Evolutionary conservation across 2,888 invertebrate species (phyloP), one percentile per base, ranked within the genome.

Genomic region (Cotesia congregata): DNA sequence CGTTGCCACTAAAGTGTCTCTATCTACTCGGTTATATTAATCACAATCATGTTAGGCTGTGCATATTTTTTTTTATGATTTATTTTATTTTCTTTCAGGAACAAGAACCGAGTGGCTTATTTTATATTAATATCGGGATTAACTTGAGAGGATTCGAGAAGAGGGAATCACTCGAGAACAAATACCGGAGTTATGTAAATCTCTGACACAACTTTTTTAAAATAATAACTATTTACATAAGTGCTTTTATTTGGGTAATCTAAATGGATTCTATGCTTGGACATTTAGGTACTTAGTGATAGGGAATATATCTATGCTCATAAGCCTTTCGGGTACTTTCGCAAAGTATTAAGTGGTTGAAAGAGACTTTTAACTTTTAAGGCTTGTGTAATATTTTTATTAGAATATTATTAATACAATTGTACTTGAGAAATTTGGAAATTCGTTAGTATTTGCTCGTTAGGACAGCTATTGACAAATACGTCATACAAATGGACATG

Each of bases 1-100:
- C 62, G 15, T 62, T 62, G 62, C 17, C 62, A 62, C 62, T 62
- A 62, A 62, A 62, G 62, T 62, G 20, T 62, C 20, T 62, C 30
- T 30, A 30, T 62, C 30, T 30, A 30, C 30, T 30, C 30, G 30
- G 30, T 30, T 30, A 30, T 30, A 30, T 30, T 30, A 30, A 30
- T 30, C 30, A 30, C 30, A 30, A 30, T 30, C 30, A 3, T 30
- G 30, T 30, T 30, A 30, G 30, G 30, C 30, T 30, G 30, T 30
- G 30, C 30, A 30, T 30, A 30, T 30, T 30, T 30, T 30, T 20
- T 30, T 30, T 30, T 30, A 3, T 30, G 30, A 30, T 30, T 30
- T 2, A 30, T 30, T 30, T 30, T 30, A 30, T 30, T 30, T 30
- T 30, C 7, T 50, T 50, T 50, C 3, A 50, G 12, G 50, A 50